Conservation (phyloP, 1,140 invertebrate species). For the Octopus bimaculoides region DNA sequence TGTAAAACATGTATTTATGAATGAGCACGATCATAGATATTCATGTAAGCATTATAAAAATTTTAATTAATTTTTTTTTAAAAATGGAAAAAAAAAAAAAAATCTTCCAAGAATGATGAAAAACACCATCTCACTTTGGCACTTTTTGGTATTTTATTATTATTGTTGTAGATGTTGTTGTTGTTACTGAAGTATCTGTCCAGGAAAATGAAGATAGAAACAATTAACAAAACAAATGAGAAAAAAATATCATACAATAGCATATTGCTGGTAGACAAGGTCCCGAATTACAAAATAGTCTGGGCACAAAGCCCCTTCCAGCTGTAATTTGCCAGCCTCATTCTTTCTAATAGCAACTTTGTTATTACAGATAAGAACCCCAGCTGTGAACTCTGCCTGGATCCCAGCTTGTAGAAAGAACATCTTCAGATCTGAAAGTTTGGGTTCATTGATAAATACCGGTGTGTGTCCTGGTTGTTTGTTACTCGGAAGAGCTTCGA, state of each 20-base stretch:
- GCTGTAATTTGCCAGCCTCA: constrained; percentile 84
- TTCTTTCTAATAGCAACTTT: constrained; percentile 77
- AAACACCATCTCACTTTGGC: too few relatives aligned
- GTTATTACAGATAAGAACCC: constrained; percentile 93
- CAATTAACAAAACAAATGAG: too few relatives aligned
- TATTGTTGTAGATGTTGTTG: too few relatives aligned
- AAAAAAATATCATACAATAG: constrained; percentile 72
- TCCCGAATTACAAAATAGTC: constrained; percentile 94
- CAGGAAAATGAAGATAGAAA: too few relatives aligned
- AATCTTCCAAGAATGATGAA: too few relatives aligned
- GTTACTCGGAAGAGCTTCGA: constrained; percentile 66
- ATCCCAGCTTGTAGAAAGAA: constrained; percentile 86
- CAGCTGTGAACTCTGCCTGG: constrained; percentile 87
- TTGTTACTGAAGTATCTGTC: too few relatives aligned
- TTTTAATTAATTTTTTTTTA: too few relatives aligned
- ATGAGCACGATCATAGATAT: too few relatives aligned
- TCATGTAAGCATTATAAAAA: too few relatives aligned
- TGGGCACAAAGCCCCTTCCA: constrained; percentile 91
- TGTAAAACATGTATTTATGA: too few relatives aligned
- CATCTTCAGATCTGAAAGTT: constrained; percentile 95
- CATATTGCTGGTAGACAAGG: constrained; percentile 94
- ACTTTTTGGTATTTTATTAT: too few relatives aligned
- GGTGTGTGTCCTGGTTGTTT: constrained; percentile 72
- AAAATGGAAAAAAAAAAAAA: too few relatives aligned
- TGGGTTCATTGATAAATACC: constrained; percentile 92